A percentile compares a stretch with the other conserved stretches of the same genome.
phyloP scores from a whole-genome alignment of 2,888 invertebrate species.

The Drosophila colorata region DNA sequence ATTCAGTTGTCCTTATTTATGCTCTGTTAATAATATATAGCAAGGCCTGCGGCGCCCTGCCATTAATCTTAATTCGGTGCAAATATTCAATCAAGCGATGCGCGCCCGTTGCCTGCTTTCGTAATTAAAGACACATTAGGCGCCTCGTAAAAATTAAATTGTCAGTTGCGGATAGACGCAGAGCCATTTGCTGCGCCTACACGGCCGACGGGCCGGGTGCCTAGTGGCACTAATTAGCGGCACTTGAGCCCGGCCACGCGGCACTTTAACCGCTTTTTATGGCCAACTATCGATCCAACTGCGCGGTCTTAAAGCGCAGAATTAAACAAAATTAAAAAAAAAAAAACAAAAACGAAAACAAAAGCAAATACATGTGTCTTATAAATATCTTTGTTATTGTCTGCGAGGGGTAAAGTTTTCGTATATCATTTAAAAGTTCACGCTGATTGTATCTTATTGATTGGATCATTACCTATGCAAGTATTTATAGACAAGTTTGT shows the following conservation, averaged over 20 bases:
- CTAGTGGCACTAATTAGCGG: conserved; percentile 30
- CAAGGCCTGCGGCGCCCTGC: conserved; percentile 17
- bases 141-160: conserved; percentile 76
- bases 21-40: conserved; percentile 51
- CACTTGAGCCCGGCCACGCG: conserved; percentile 25
- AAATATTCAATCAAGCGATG: conserved; percentile 70
- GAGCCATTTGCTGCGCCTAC: conserved; percentile 18
- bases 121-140: conserved; percentile 73
- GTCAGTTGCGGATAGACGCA: conserved; percentile 35
- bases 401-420: no score
- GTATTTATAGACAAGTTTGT: conserved; percentile 4
- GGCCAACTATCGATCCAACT: conserved; percentile 21
- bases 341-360: background rate
- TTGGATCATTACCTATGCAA: background rate
- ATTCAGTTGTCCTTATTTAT: conserved; percentile 58
- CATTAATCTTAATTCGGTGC: conserved; percentile 72
- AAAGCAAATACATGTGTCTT: background rate
- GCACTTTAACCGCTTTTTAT: conserved; percentile 15
- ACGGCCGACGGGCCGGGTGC: background rate
- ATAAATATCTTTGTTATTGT: conserved; percentile 13
- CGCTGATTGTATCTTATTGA: background rate
- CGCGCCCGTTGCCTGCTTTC: conserved; percentile 24
- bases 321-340: background rate
- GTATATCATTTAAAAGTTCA: background rate
- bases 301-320: conserved; percentile 1